Evolutionary conservation across 2,113 vertebrate genomes (phyloP).

Genomic region (Nothoprocta pentlandii): DNA sequence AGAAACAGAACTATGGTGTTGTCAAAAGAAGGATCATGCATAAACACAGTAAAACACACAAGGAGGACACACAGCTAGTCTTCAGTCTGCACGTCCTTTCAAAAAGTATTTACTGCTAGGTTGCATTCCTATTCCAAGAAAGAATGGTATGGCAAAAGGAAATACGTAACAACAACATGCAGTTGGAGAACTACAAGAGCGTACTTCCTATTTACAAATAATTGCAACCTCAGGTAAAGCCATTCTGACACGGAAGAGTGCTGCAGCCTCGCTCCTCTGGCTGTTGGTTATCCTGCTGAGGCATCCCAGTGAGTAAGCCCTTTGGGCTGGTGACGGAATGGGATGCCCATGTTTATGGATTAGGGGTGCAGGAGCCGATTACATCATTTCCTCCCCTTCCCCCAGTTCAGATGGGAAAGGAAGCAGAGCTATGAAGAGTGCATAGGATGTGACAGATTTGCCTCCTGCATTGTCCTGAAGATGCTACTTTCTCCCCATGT

Average conservation of each 20-base stretch:
- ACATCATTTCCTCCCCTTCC: background rate
- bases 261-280: background rate
- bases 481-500: background rate
- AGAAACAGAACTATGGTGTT: background rate
- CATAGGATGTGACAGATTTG: fast-evolving
- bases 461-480: background rate
- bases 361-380: background rate
- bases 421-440: background rate
- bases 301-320: background rate
- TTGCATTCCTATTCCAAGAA: background rate
- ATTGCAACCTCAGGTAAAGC: background rate
- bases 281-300: background rate
- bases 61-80: background rate
- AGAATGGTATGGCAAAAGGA: background rate
- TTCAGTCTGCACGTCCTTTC: background rate
- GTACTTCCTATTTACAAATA: background rate
- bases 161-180: background rate
- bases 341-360: background rate
- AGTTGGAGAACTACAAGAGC: background rate
- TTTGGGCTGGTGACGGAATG: background rate
- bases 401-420: background rate
- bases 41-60: background rate
- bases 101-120: background rate
- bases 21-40: background rate
- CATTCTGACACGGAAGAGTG: background rate